A percentile compares a stretch with the other conserved stretches of the same genome.
These are phyloP conservation scores for Nemoura dubitans DNA, from an alignment of 2,888 invertebrate genomes.

Conservation along the genomic window DNA sequence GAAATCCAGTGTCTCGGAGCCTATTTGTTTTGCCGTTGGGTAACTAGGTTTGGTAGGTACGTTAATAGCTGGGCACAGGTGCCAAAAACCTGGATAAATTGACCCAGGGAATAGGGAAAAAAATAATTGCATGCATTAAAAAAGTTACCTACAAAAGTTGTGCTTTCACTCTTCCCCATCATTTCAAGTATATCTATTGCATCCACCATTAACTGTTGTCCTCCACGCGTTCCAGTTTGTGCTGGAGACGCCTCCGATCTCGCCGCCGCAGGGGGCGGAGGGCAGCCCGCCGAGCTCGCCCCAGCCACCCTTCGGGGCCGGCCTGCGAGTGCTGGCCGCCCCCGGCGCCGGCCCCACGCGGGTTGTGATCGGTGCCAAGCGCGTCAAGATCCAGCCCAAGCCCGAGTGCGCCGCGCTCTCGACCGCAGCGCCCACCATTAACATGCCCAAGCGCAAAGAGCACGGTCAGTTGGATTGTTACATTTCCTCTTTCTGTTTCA, in stretches of 20 bases:
- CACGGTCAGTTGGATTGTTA: constrained; percentile 22
- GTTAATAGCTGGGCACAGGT: too few relatives aligned
- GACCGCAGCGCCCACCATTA: constrained; percentile 41
- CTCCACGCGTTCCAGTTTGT: constrained; percentile 43
- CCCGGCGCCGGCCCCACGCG: constrained; percentile 43
- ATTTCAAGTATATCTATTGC: too few relatives aligned
- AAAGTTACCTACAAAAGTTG: too few relatives aligned
- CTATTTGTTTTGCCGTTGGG: too few relatives aligned
- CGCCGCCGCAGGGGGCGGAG: constrained; percentile 56
- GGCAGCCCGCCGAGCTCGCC: constrained; percentile 49
- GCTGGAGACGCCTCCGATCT: constrained; percentile 61
- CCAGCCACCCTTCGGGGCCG: background rate
- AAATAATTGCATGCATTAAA: too few relatives aligned
- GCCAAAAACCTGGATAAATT: too few relatives aligned
- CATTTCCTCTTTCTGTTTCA: too few relatives aligned
- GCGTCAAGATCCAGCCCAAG: constrained; percentile 49
- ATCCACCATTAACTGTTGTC: too few relatives aligned
- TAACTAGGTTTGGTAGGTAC: too few relatives aligned
- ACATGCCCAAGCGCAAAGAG: constrained; percentile 46
- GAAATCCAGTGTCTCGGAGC: too few relatives aligned
- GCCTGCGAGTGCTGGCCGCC: constrained; percentile 39
- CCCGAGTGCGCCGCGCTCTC: constrained; percentile 44
- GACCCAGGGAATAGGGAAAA: too few relatives aligned
- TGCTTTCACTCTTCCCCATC: too few relatives aligned
- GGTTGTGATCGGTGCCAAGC: constrained; percentile 37